Percentiles rank a stretch among this genome's conserved stretches.
phyloP scores from a whole-genome alignment of 2,797 vertebrate species.

The Scyliorhinus canicula region DNA sequence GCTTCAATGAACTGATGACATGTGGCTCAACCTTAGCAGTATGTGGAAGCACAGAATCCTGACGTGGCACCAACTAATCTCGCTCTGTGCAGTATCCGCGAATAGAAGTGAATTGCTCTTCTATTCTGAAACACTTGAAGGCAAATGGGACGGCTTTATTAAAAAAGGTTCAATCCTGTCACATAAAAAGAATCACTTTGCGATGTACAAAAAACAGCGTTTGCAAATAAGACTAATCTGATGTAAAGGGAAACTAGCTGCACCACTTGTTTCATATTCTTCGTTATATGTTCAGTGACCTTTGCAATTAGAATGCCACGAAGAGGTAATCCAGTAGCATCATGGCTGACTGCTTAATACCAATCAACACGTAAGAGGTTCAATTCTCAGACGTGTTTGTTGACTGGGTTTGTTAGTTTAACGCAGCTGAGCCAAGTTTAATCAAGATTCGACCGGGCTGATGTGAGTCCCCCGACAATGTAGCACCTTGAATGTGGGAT shows the following conservation, averaged over 20 bases:
- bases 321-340: not conserved
- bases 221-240: not conserved
- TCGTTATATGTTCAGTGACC: not conserved
- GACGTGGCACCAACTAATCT: not conserved
- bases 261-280: not conserved
- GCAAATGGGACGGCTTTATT: not conserved
- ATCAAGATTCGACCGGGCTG: not conserved
- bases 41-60: not conserved
- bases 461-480: not conserved
- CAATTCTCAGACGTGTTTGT: not conserved
- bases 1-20: not conserved
- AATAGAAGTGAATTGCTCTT: not conserved
- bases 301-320: not conserved
- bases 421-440: not conserved
- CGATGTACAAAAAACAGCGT: not conserved
- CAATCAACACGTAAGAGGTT: not conserved
- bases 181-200: not conserved
- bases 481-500: not conserved
- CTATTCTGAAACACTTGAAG: conserved; percentile 5
- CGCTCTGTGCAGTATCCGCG: not conserved
- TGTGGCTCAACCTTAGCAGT: not conserved
- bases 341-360: not conserved
- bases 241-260: not conserved
- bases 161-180: not conserved
- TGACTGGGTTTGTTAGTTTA: not conserved